Evolutionary conservation across 2,113 vertebrate genomes (phyloP), one percentile per base, ranked within the genome.

Genomic region (Trichechus manatus): DNA sequence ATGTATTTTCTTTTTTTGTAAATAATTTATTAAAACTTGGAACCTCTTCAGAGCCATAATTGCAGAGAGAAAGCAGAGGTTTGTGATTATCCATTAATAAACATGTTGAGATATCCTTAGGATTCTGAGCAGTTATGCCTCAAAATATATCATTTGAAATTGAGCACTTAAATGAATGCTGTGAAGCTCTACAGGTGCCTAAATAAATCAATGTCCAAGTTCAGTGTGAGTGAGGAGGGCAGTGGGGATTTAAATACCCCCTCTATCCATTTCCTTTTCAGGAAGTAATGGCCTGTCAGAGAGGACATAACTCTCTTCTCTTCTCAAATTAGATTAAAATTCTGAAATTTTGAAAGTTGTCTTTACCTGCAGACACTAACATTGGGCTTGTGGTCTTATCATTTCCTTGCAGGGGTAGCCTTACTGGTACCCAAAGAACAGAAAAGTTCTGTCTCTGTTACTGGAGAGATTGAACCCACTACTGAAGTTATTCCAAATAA

Each of bases 51-150:
- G 98, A 97, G 91, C 77, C 93, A 33, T 39, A 91, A 88, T 90
- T 81, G 17, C 86, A 95, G 39, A 89, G 85, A 42, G 88, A 96
- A 87, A 89, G 39, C 89, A 86, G 63, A 79, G 25, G 77, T 79
- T 93, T 77, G 17, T 96, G 98, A 98, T 98, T 97, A 97, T 97
- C 83, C 72, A 95, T 90, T 96, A 96, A 98, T 97, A 98, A 98
- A 97, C 97, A 97, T 29, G 15, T 86, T 66, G 88, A 82, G 78
- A 96, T 97, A 87, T 93, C 89, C 93, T 91, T 72, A 91, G 89
- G 79, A 85, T 80, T 63, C 59, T 20, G 89, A 97, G 29, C 4
- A 75, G 80, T 89, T 95, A 78, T 93, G 77, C 90, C 79, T 31
- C 92, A 95, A 95, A 93, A 94, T 84, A 56, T 8, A 88, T 87